These are phyloP conservation scores for Pseudolaguvia tuberculata DNA, from an alignment of 2,113 vertebrate species.

Conservation along the genomic window DNA sequence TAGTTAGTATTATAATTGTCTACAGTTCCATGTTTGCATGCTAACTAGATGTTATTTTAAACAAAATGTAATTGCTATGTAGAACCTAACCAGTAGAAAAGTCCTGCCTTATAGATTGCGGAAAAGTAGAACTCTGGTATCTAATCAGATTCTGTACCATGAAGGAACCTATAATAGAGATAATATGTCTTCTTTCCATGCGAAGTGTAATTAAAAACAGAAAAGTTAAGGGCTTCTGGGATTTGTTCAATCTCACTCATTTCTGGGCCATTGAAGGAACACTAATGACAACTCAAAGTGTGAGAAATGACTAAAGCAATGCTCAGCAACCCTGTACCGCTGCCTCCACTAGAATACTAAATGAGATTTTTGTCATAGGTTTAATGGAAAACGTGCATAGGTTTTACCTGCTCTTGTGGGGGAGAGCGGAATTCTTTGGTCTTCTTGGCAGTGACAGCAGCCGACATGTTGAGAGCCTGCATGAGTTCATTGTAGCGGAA, in stretches of 20 bases:
- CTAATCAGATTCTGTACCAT: not conserved
- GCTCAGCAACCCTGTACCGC: not conserved
- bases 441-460: conserved; percentile 91
- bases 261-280: not conserved
- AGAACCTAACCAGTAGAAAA: too few relatives aligned
- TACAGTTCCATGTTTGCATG: too few relatives aligned
- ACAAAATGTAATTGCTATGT: too few relatives aligned
- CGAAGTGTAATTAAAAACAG: conserved; percentile 33
- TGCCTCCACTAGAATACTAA: conserved; percentile 14
- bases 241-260: not conserved
- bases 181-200: conserved; percentile 66
- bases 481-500: conserved; percentile 95
- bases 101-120: not conserved
- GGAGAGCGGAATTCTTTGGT: conserved; percentile 95
- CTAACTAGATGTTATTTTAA: too few relatives aligned
- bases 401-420: conserved; percentile 88
- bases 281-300: conserved; percentile 13
- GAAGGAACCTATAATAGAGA: conserved; percentile 8
- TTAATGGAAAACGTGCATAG: conserved; percentile 3
- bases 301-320: not conserved
- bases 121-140: not conserved
- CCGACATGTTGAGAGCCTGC: conserved; percentile 95
- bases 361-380: not conserved
- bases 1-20: too few relatives aligned
- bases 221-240: conserved; percentile 5